A percentile compares a stretch with the other conserved stretches of the same genome.
Conservation (phyloP, 2,113 vertebrate species). For the Tyto alba region DNA sequence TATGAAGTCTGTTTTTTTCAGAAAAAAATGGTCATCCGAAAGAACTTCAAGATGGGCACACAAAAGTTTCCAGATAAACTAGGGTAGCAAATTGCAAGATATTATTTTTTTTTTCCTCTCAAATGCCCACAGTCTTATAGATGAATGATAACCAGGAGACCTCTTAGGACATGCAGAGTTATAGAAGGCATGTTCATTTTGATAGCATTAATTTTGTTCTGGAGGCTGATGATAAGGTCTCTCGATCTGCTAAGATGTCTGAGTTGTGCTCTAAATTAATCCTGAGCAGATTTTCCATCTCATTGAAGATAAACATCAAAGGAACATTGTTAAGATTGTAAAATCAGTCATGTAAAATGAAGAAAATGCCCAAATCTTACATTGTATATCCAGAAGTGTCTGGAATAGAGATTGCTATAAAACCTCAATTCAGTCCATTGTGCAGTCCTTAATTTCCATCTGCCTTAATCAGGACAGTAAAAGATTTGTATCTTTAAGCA, state of each 20-base stretch:
- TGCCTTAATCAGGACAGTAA: background rate
- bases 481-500: background rate
- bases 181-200: background rate
- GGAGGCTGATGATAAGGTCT: background rate
- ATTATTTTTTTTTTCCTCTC: background rate
- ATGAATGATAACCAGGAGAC: background rate
- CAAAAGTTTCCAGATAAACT: background rate
- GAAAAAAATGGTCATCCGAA: background rate
- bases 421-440: background rate
- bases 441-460: background rate
- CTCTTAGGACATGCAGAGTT: background rate
- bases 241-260: background rate
- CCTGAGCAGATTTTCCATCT: conserved; percentile 19
- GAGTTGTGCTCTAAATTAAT: conserved; percentile 15
- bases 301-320: conserved; percentile 11
- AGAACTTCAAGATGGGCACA: background rate
- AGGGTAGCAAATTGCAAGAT: background rate
- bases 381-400: background rate
- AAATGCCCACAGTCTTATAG: background rate
- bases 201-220: conserved; percentile 11
- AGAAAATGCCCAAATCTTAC: conserved; percentile 2
- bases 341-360: conserved; percentile 13
- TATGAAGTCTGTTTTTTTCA: background rate
- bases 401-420: background rate
- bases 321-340: background rate